phyloP scores from a whole-genome alignment of 2,113 vertebrate species.

The Pyrgilauda ruficollis region DNA sequence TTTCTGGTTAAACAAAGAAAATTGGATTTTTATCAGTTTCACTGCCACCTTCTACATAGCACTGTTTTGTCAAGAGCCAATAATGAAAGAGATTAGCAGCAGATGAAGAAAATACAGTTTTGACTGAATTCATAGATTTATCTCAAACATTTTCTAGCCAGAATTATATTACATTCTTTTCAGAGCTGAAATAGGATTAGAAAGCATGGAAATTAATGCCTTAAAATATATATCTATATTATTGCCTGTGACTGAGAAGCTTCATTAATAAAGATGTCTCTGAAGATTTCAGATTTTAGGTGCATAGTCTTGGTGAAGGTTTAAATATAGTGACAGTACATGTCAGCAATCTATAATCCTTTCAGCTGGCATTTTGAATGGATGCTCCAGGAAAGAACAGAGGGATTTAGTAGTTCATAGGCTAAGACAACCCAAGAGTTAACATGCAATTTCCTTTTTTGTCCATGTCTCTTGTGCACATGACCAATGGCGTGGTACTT shows the following conservation, averaged over 20 bases:
- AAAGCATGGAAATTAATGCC: background rate
- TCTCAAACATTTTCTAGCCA: background rate
- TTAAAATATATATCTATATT: conserved; percentile 14
- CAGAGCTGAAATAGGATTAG: conserved; percentile 19
- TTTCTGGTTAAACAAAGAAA: conserved; percentile 38
- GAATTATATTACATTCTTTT: conserved; percentile 4
- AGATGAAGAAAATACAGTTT: background rate
- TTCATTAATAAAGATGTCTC: conserved; percentile 13
- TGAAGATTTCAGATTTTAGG: background rate
- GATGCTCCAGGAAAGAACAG: background rate
- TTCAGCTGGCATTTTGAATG: background rate
- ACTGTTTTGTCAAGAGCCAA: conserved; percentile 22
- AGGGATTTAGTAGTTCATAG: background rate
- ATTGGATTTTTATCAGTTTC: conserved; percentile 1
- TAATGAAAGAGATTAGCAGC: conserved; percentile 17
- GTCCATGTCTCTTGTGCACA: background rate
- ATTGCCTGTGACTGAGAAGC: background rate
- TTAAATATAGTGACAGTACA: background rate
- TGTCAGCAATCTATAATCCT: background rate
- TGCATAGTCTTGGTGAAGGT: background rate
- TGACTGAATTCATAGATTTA: background rate
- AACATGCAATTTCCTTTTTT: background rate
- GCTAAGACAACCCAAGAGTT: background rate
- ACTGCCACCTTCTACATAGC: background rate
- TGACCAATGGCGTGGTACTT: background rate